A percentile compares a stretch with the other conserved stretches of the same genome.
These are phyloP conservation scores for Ceratosolen fusciceps DNA, from an alignment of 1,140 invertebrate species.

Conservation along the genomic window DNA sequence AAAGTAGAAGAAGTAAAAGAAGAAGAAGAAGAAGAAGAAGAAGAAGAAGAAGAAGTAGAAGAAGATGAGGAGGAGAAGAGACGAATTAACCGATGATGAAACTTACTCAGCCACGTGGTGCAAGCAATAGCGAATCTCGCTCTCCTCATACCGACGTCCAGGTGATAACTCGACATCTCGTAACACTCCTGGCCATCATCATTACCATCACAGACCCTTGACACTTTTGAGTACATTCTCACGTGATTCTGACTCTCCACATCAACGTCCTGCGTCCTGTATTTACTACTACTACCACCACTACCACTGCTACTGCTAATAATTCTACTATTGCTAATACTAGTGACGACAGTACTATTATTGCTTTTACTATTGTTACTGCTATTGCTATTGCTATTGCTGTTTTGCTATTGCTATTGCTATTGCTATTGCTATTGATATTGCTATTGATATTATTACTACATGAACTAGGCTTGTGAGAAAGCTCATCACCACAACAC, in stretches of 20 bases:
- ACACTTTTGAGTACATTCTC: conserved; percentile 49
- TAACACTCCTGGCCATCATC: conserved; percentile 9
- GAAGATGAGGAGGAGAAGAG: not conserved
- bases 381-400: no score
- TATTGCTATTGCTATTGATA: no score
- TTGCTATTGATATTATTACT: no score
- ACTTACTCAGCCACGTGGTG: conserved; percentile 68
- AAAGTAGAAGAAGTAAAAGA: not conserved
- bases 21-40: not conserved
- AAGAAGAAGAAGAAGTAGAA: not conserved
- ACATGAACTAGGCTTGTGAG: conserved; percentile 17
- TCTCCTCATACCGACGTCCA: conserved; percentile 2
- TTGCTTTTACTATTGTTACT: no score
- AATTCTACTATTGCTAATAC: no score
- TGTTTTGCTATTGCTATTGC: no score
- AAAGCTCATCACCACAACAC: conserved; percentile 29
- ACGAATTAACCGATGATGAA: conserved; percentile 20
- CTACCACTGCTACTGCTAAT: no score
- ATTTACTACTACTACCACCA: no score
- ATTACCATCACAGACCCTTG: conserved; percentile 23
- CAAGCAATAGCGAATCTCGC: conserved; percentile 30
- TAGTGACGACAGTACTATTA: no score
- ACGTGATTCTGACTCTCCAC: conserved; percentile 7
- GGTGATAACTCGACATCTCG: not conserved
- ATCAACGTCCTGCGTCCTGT: conserved; percentile 28